A percentile compares a stretch with the other conserved stretches of the same genome.
These are phyloP conservation scores for Isaurus tuberculatus DNA, from an alignment of 92 coral and sea anemone genomes.

Conservation along the genomic window DNA sequence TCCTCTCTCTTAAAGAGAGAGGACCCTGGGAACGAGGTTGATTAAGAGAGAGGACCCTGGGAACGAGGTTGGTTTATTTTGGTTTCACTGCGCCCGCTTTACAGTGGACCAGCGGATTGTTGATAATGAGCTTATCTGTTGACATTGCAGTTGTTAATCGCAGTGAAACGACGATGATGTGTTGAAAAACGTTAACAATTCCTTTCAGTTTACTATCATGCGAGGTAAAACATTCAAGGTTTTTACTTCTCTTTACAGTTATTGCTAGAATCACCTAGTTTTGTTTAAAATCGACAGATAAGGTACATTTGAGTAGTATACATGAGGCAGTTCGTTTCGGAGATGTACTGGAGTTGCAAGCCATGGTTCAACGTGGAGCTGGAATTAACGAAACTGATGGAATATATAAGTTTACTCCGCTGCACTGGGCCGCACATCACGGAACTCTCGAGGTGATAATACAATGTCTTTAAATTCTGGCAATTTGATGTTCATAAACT, in stretches of 20 bases:
- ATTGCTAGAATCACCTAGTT: neutral
- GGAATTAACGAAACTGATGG: constrained; percentile 91
- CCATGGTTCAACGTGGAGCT: constrained; percentile 98
- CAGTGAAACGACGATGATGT: neutral
- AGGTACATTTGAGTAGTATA: constrained; percentile 81
- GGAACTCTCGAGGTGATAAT: constrained; percentile 86
- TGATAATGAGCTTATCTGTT: constrained; percentile 38
- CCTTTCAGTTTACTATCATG: neutral
- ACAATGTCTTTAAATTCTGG: neutral
- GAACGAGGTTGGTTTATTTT: no score
- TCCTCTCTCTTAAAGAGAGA: no score
- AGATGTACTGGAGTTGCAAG: constrained; percentile 91
- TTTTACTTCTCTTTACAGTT: neutral
- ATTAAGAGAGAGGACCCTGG: no score
- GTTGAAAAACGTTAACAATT: constrained; percentile 13
- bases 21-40: no score
- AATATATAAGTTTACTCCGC: constrained; percentile 94
- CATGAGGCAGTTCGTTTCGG: constrained; percentile 99
- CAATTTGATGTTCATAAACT: neutral
- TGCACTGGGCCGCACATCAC: constrained; percentile 97
- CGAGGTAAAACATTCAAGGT: constrained; percentile 17
- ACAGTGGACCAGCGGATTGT: constrained; percentile 31
- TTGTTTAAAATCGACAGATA: constrained; percentile 65
- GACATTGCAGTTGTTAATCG: neutral
- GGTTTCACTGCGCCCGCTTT: constrained; percentile 24